phyloP scores from a whole-genome alignment of 2,797 vertebrate genomes.

The Acipenser transmontanus region DNA sequence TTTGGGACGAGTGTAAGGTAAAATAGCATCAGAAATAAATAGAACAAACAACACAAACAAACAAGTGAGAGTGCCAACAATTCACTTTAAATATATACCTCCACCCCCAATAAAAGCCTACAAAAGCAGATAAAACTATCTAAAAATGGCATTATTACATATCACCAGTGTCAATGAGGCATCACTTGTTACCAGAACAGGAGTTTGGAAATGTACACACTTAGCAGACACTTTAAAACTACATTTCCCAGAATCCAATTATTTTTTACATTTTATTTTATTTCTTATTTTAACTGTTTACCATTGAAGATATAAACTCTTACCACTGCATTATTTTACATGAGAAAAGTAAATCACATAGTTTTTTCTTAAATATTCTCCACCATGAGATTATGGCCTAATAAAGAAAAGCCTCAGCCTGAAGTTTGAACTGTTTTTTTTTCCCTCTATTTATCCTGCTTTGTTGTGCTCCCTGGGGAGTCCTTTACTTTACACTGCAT shows the following conservation, averaged over 20 bases:
- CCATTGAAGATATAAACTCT: too few relatives aligned
- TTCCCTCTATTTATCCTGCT: conserved; percentile 69
- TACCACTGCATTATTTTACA: neutral
- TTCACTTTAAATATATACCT: neutral
- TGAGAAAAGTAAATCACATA: neutral
- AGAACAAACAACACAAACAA: neutral
- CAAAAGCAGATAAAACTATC: too few relatives aligned
- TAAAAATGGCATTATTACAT: too few relatives aligned
- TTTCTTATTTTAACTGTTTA: too few relatives aligned
- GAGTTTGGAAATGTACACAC: too few relatives aligned
- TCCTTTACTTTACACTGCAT: conserved; percentile 66
- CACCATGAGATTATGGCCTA: neutral
- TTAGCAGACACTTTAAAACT: too few relatives aligned
- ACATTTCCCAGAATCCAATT: too few relatives aligned
- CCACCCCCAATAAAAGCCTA: too few relatives aligned
- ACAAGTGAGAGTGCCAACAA: neutral
- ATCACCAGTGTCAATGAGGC: too few relatives aligned
- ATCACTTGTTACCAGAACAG: too few relatives aligned
- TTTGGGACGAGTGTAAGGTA: too few relatives aligned
- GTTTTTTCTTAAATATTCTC: neutral
- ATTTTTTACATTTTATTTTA: too few relatives aligned
- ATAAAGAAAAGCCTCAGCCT: conserved; percentile 46
- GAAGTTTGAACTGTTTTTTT: conserved; percentile 63
- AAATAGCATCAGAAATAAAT: neutral
- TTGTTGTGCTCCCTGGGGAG: conserved; percentile 66